These are phyloP conservation scores for Ophthalmotilapia sp. DNA, from an alignment of 2,113 vertebrate genomes.

Conservation along the genomic window DNA sequence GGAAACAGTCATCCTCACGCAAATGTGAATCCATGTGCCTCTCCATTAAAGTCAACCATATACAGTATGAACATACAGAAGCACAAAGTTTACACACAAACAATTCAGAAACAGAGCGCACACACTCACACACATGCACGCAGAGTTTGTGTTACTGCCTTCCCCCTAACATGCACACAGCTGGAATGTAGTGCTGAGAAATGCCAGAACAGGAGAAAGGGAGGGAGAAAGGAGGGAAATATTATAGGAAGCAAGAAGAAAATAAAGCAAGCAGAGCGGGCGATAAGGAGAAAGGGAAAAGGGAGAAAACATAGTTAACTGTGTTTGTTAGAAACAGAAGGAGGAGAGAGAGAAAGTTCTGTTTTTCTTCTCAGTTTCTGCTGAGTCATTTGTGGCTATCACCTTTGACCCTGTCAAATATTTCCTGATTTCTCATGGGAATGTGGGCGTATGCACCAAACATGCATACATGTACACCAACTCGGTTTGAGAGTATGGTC, in stretches of 20 bases:
- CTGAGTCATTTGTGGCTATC: slow-evolving; percentile 26
- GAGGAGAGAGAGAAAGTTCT: neutral
- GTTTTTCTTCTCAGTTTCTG: slow-evolving; percentile 28
- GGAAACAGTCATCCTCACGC: neutral
- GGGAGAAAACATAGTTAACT: neutral
- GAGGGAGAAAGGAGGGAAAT: neutral
- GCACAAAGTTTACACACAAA: neutral
- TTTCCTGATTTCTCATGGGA: slow-evolving; percentile 9
- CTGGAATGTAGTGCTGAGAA: slow-evolving; percentile 57
- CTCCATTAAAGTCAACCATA: neutral
- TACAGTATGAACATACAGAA: neutral
- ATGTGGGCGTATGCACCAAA: neutral
- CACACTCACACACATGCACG: neutral
- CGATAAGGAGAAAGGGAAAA: neutral
- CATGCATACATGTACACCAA: neutral
- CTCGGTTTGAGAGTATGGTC: neutral
- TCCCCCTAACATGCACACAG: slow-evolving; percentile 3
- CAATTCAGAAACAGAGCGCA: neutral
- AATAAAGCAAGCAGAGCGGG: neutral
- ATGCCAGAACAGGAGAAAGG: slow-evolving; percentile 48
- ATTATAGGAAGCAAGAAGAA: neutral
- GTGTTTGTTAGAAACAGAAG: neutral
- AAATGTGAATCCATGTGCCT: neutral
- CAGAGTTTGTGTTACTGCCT: neutral
- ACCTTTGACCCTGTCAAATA: slow-evolving; percentile 34